Base-by-base conservation (phyloP, 92 coral and sea anemone genomes). In the Palythoa grandiflora region DNA sequence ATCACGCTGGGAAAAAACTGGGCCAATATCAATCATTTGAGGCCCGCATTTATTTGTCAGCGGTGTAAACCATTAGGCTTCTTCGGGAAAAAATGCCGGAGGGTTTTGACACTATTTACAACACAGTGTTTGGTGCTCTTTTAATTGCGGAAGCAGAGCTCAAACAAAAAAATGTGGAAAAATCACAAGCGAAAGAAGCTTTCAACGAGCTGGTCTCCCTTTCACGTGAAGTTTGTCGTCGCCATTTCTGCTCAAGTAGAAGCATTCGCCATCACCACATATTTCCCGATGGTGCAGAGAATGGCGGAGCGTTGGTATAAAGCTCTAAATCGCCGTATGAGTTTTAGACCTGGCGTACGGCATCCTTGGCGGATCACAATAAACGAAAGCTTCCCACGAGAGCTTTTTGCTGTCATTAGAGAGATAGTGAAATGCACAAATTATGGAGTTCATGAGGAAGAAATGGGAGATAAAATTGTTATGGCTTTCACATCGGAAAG, bases 281-380 rank as follows among this genome's bases (percentile, higher is more conserved):
- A 77, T 87, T 87, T 36, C 39, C 89, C 89, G 12, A 77, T 76
- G 17, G 75, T 77, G 10, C 84, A 77, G 73, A 83, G 84, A 10
- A 47, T 77, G 65, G 83, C 84, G 17, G 72, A 60, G 39, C 84
- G 40, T 35, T 81, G 86, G 78, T 63, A 81, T 35, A 81, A 81
- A 51, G 44, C 47, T 35, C n/a, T 80, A 13, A 19, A 37, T 15
- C 38, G 86, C 35, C 71, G 86, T 15, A 53, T 71, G 88, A 13
- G 78, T 68, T 74, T 71, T 13, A 14, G 78, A 72, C 72, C 78
- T 53, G 76, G 76, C 44, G 78, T 61, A 7, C 86, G 66, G 44
- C 66, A 71, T 84, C 88, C 88, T 40, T 84, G 88, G 88, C 73
- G 76, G 52, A 77, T 84, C 54, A 50, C 14, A 36, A 47, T 84